These are phyloP conservation scores for Danio rerio DNA, from an alignment of 2,113 vertebrate genomes.

Conservation along the genomic window GRCz12tu NC_133182.1:49909001-49909500, in stretches of 20 bases:
- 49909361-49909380: conserved; percentile 80
- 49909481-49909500: neutral
- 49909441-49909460: neutral
- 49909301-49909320: conserved; percentile 97
- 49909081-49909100: too few species aligned
- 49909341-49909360: conserved; percentile 95
- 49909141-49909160: too few species aligned
- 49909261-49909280: conserved; percentile 72
- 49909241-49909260: neutral
- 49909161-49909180: neutral
- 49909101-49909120: too few species aligned
- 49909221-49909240: neutral
- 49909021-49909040: too few species aligned
- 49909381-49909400: neutral
- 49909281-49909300: conserved; percentile 98
- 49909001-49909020: too few species aligned
- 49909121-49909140: too few species aligned
- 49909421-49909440: neutral
- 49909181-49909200: neutral
- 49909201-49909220: neutral
- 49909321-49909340: conserved; percentile 97
- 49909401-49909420: neutral
- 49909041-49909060: too few species aligned
- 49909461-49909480: neutral
- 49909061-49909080: too few species aligned